Evolutionary conservation across 2,888 invertebrate species (phyloP), one percentile per base, ranked within the genome.

Genomic region (Drosophila multiciliata): DNA sequence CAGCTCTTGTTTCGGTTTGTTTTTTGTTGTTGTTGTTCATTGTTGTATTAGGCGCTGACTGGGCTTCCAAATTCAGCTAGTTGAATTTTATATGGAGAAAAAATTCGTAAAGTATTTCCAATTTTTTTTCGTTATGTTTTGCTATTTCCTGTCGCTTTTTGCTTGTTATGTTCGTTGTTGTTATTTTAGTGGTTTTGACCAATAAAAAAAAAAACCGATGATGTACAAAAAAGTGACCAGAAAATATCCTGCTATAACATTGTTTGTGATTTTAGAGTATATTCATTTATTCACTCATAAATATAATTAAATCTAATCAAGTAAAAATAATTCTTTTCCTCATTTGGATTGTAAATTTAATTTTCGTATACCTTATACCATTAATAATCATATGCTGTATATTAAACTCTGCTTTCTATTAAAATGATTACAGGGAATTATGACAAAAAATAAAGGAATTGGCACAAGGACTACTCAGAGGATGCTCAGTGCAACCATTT

Each of bases 381-480:
- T 52, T 33, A 7, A 17, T 36, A 23, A 36, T 3, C 9, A 7
- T 23, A 23, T 23, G 8, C 17, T 20, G 23, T 12, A 11, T 11
- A 29, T 20, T 3, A 29, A 45, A 12, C 23, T 38, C 12, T 1
- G 7, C 6, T 1, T 3, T 11, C n/a, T n/a, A n/a, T n/a, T 7
- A n/a, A 50, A 73, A 60, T 69, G 33, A 35, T 2, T 35, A 26
- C 11, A 36, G 58, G 61, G 70, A 66, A 66, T 57, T 38, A 3
- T 7, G 50, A 23, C 38, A 38, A 36, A 49, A 23, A 48, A 20
- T 15, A 52, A 62, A 60, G 52, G 59, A 78, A 78, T 57, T 88
- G 73, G 80, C 85, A 83, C 80, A 87, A 88, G 82, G 78, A 83
- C 83, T 82, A 58, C 61, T 58, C 72, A 73, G 66, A 73, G 89